Percentiles rank a stretch among this genome's conserved stretches.
These are phyloP conservation scores for Mormyrus iriodes DNA, from an alignment of 2,113 vertebrate genomes.

Conservation along the genomic window DNA sequence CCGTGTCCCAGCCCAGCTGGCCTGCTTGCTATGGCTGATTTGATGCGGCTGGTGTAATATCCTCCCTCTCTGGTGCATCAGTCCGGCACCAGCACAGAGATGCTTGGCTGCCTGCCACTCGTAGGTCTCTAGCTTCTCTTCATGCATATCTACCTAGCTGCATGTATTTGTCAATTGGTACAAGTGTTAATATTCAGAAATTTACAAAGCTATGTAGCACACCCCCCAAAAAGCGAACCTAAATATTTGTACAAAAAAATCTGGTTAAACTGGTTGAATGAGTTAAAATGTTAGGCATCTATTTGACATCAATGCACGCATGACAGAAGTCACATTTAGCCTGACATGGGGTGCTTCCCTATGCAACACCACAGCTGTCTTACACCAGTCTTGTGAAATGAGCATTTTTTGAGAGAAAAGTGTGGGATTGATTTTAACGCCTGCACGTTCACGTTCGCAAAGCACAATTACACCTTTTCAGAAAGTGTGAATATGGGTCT, in stretches of 20 bases:
- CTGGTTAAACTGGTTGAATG: neutral
- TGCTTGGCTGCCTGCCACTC: neutral
- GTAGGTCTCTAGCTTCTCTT: neutral
- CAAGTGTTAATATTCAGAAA: neutral
- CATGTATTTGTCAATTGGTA: neutral
- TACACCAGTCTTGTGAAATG: neutral
- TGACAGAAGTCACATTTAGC: neutral
- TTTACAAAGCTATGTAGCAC: neutral
- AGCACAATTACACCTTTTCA: conserved; percentile 8
- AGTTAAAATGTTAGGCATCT: neutral
- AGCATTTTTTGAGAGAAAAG: neutral
- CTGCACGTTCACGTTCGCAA: neutral
- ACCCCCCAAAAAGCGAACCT: neutral
- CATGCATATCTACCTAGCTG: neutral
- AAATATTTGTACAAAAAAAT: neutral
- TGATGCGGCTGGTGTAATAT: neutral
- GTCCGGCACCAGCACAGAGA: neutral
- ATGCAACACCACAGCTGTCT: neutral
- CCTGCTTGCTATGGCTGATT: neutral
- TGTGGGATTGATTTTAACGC: neutral
- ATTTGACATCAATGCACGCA: neutral
- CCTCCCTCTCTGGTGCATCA: neutral
- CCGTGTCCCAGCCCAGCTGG: neutral
- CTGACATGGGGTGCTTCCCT: neutral
- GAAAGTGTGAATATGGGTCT: conserved; percentile 10